phyloP scores from a whole-genome alignment of 2,888 invertebrate genomes.

The Apomyelois bistriatella region DNA sequence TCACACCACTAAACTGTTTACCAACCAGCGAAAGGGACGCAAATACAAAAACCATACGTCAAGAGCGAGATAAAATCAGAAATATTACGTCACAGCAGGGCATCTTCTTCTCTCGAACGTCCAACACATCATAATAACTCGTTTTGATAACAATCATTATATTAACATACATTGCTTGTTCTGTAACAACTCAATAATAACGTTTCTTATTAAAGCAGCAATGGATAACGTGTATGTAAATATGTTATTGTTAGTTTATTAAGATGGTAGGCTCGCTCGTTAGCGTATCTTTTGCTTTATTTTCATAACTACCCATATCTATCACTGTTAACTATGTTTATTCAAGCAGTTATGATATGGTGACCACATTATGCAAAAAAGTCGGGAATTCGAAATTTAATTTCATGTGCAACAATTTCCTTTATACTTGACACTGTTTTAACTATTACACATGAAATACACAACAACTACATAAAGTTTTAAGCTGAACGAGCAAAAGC shows the following conservation, averaged over 20 bases:
- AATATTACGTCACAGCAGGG: slow-evolving; percentile 77
- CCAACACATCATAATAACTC: slow-evolving; percentile 31
- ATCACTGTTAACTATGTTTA: slow-evolving; percentile 80
- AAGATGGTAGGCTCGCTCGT: slow-evolving; percentile 56
- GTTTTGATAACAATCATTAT: slow-evolving; percentile 9
- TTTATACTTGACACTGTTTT: too few species aligned
- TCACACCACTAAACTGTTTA: slow-evolving; percentile 71
- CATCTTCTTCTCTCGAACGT: slow-evolving; percentile 51
- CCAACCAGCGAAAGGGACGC: slow-evolving; percentile 67
- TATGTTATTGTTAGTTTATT: slow-evolving; percentile 15
- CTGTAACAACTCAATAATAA: neutral
- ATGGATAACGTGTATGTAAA: slow-evolving; percentile 28
- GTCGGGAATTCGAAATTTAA: too few species aligned
- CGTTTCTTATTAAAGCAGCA: slow-evolving; percentile 21
- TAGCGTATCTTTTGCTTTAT: slow-evolving; percentile 72
- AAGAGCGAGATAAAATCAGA: slow-evolving; percentile 70
- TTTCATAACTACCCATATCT: slow-evolving; percentile 78
- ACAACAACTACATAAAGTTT: too few species aligned
- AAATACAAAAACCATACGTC: slow-evolving; percentile 63
- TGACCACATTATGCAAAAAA: slow-evolving; percentile 33
- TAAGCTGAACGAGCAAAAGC: too few species aligned
- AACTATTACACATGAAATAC: too few species aligned
- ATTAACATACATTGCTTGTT: slow-evolving; percentile 28
- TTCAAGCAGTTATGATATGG: slow-evolving; percentile 63
- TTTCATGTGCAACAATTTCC: too few species aligned